phyloP scores from a whole-genome alignment of 2,113 vertebrate genomes.

The Cyanoderma ruficeps region DNA sequence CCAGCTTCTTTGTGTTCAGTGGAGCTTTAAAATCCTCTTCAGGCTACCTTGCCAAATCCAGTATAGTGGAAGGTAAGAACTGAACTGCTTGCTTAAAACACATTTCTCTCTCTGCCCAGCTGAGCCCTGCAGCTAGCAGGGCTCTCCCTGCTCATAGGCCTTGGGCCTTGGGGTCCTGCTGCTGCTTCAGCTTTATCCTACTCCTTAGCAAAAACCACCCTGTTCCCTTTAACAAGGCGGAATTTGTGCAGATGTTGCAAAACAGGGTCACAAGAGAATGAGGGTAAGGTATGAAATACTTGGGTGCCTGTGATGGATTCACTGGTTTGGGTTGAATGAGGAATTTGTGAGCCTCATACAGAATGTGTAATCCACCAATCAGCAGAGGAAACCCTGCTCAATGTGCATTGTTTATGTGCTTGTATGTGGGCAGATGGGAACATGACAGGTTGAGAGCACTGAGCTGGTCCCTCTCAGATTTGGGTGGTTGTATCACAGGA shows the following conservation, averaged over 20 bases:
- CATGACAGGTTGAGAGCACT: background rate
- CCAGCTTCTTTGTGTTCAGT: slow-evolving; percentile 99
- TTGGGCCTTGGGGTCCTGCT: background rate
- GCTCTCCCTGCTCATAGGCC: background rate
- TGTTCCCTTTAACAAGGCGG: background rate
- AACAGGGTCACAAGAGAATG: background rate
- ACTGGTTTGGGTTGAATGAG: background rate
- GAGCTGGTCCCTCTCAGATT: background rate
- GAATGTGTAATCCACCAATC: background rate
- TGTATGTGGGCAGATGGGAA: background rate
- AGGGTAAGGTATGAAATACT: background rate
- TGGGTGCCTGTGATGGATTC: background rate
- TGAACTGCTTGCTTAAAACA: background rate
- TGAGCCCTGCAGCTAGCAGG: background rate
- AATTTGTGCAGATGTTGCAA: background rate
- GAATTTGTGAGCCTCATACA: background rate
- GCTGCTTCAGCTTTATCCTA: background rate
- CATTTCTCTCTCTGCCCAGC: background rate
- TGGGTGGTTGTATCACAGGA: background rate
- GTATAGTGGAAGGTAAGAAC: slow-evolving; percentile 96
- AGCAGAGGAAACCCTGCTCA: background rate
- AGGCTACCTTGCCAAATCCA: slow-evolving; percentile 95
- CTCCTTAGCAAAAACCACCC: background rate
- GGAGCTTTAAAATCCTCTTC: slow-evolving; percentile 96
- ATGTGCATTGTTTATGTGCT: background rate